Percentiles rank a stretch among this genome's conserved stretches.
Conservation (phyloP, 1,140 invertebrate genomes). For the Drosophila quadrilineata region DNA sequence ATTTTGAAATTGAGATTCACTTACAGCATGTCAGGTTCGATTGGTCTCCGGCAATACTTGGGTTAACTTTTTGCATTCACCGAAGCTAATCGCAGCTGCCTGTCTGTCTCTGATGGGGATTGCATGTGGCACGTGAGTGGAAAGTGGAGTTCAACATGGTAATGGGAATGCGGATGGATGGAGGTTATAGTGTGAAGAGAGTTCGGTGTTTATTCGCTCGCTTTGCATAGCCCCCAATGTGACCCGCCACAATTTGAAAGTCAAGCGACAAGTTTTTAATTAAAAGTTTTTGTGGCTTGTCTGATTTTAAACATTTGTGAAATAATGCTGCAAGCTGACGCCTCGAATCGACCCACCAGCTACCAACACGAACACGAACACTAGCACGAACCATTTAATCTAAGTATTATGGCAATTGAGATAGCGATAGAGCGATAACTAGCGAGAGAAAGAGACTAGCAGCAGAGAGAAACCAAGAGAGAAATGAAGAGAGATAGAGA, state of each 20-base stretch:
- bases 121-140: too few relatives aligned
- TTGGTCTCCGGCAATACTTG: not conserved
- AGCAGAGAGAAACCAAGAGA: too few relatives aligned
- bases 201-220: too few relatives aligned
- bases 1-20: conserved; percentile 4
- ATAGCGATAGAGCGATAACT: not conserved
- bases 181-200: too few relatives aligned
- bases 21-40: conserved; percentile 1
- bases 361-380: not conserved
- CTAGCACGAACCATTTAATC: conserved; percentile 14
- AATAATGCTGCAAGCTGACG: conserved; percentile 53
- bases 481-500: not conserved
- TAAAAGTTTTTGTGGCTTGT: conserved; percentile 67
- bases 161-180: too few relatives aligned
- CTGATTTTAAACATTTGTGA: conserved; percentile 64
- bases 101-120: too few relatives aligned
- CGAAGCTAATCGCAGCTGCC: too few relatives aligned
- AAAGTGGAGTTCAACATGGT: too few relatives aligned
- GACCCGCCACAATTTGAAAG: conserved; percentile 27
- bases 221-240: not conserved
- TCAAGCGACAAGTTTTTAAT: conserved; percentile 70
- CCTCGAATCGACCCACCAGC: not conserved
- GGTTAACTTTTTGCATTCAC: conserved; percentile 1
- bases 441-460: not conserved
- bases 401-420: conserved; percentile 3